Evolutionary conservation across 2,113 vertebrate species (phyloP).

Genomic region (Salvelinus sp.): DNA sequence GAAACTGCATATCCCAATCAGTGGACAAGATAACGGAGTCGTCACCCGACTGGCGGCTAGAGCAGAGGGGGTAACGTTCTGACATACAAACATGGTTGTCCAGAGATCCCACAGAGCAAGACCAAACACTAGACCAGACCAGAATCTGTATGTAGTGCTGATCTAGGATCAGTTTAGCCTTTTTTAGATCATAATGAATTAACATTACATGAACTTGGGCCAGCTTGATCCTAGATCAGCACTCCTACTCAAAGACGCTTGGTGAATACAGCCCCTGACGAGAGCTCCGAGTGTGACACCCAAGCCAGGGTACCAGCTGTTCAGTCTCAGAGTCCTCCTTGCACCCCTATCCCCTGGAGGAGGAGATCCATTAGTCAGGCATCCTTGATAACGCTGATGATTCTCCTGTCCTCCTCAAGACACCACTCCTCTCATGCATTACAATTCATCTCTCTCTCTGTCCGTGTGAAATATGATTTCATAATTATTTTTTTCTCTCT

Average conservation of each 20-base stretch:
- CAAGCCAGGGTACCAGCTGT: not conserved
- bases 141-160: too few species aligned
- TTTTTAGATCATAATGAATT: too few species aligned
- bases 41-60: constrained; percentile 44
- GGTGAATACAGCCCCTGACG: not conserved
- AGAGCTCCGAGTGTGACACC: not conserved
- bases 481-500: not conserved
- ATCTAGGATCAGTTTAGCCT: too few species aligned
- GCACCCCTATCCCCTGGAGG: not conserved
- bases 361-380: not conserved
- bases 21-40: constrained; percentile 63
- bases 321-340: not conserved
- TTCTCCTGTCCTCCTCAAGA: not conserved
- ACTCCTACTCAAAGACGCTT: not conserved
- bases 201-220: too few species aligned
- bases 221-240: too few species aligned
- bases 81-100: too few species aligned
- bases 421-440: not conserved
- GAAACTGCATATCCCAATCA: constrained; percentile 72
- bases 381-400: not conserved
- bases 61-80: constrained; percentile 28
- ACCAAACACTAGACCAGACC: too few species aligned
- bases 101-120: too few species aligned
- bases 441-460: not conserved
- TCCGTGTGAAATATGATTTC: not conserved